phyloP scores from a whole-genome alignment of 2,888 invertebrate species.

The Protodeltote pygarga region DNA sequence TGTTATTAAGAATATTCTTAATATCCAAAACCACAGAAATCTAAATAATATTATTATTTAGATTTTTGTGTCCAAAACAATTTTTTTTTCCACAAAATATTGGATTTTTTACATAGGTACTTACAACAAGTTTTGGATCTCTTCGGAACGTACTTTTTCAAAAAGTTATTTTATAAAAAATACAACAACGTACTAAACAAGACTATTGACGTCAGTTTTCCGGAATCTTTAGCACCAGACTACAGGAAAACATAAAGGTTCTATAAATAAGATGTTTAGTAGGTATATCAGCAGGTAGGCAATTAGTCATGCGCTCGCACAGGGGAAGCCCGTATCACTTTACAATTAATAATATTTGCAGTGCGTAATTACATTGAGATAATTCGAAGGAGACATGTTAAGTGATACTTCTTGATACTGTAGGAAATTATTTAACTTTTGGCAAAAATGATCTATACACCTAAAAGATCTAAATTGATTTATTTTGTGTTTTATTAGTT shows the following conservation, averaged over 20 bases:
- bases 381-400: conserved; percentile 11
- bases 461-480: too few relatives aligned
- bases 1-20: too few relatives aligned
- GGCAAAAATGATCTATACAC: too few relatives aligned
- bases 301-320: conserved; percentile 30
- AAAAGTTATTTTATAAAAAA: background rate
- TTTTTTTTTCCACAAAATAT: too few relatives aligned
- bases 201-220: conserved; percentile 10
- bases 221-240: conserved; percentile 3
- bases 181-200: background rate
- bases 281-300: conserved; percentile 23
- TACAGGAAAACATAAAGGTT: conserved; percentile 30
- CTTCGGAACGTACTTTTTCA: too few relatives aligned
- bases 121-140: too few relatives aligned
- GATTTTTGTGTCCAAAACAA: too few relatives aligned
- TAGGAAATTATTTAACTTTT: background rate
- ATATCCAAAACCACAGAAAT: too few relatives aligned
- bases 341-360: conserved; percentile 35
- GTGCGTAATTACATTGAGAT: conserved; percentile 23
- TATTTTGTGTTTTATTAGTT: too few relatives aligned
- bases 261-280: conserved; percentile 28
- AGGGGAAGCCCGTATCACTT: conserved; percentile 47
- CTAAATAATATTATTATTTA: too few relatives aligned
- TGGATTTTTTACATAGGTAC: too few relatives aligned
- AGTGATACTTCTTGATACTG: background rate